These are phyloP conservation scores for Rhynchopsitta pachyrhyncha DNA, from an alignment of 2,113 vertebrate species.

Conservation along the genomic window DNA sequence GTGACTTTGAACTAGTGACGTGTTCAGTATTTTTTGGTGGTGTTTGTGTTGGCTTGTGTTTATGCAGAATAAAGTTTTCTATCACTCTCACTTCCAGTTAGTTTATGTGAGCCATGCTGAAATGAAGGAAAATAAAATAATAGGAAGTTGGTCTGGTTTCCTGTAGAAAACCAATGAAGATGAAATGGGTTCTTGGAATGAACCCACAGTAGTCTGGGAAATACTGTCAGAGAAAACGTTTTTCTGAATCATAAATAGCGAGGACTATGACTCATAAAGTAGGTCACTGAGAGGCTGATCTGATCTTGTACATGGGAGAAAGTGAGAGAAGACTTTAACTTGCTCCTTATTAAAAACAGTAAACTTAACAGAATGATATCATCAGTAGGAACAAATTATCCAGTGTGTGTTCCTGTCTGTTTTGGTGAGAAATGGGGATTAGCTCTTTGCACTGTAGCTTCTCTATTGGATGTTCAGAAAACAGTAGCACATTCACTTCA, in stretches of 20 bases:
- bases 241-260: constrained; percentile 80
- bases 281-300: constrained; percentile 74
- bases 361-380: constrained; percentile 56
- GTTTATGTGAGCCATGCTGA: constrained; percentile 75
- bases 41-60: constrained; percentile 75
- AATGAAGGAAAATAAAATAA: constrained; percentile 84
- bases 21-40: constrained; percentile 46
- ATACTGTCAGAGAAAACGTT: constrained; percentile 74
- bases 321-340: constrained; percentile 66
- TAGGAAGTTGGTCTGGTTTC: constrained; percentile 84
- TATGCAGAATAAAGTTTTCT: constrained; percentile 64
- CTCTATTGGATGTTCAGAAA: neutral
- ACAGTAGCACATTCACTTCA: constrained; percentile 51
- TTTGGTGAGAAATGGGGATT: constrained; percentile 37
- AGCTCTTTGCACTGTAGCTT: neutral
- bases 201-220: constrained; percentile 77
- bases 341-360: constrained; percentile 62
- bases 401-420: constrained; percentile 28
- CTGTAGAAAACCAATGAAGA: constrained; percentile 82
- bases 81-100: constrained; percentile 77
- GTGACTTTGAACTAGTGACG: constrained; percentile 37
- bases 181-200: constrained; percentile 82
- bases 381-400: constrained; percentile 70
- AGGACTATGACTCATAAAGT: constrained; percentile 75
- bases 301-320: constrained; percentile 66